These are phyloP conservation scores for Sthenelais limicola DNA, from an alignment of 2,888 invertebrate genomes.

Conservation along the genomic window DNA sequence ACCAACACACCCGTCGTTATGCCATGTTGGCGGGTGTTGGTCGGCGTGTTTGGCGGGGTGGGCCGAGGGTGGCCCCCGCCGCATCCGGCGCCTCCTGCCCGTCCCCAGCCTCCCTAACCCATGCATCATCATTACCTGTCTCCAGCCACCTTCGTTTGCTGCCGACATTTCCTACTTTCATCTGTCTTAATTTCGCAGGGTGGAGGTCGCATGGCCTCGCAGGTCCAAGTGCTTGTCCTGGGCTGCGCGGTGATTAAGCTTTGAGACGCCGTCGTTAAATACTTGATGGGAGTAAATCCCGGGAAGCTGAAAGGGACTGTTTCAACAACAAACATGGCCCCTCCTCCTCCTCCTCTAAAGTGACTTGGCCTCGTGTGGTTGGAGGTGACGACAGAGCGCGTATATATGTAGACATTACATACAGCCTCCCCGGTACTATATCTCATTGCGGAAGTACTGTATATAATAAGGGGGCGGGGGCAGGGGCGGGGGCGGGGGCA, in stretches of 20 bases:
- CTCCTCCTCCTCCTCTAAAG: too few relatives aligned
- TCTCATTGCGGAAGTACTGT: too few relatives aligned
- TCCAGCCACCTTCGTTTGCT: conserved; percentile 26
- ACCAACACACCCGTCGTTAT: background rate
- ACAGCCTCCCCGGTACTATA: too few relatives aligned
- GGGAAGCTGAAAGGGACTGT: too few relatives aligned
- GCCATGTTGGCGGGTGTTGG: conserved; percentile 2
- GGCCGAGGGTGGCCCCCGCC: background rate
- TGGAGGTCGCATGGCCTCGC: background rate
- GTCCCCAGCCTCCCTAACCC: background rate
- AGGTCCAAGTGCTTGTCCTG: conserved; percentile 25
- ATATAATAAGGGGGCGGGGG: too few relatives aligned
- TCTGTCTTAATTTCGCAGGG: conserved; percentile 35
- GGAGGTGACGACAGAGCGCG: too few relatives aligned
- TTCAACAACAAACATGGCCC: too few relatives aligned
- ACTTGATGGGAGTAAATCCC: conserved; percentile 35
- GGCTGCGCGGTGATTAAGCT: conserved; percentile 31
- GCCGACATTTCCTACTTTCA: conserved; percentile 38
- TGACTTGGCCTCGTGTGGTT: too few relatives aligned
- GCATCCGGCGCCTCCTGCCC: background rate
- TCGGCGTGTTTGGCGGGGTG: background rate
- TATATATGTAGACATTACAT: too few relatives aligned
- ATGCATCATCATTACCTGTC: conserved; percentile 36
- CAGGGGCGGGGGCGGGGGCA: too few relatives aligned
- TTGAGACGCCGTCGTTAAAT: conserved; percentile 38